These are phyloP conservation scores for Tragelaphus eurycerus DNA, from an alignment of 2,797 vertebrate genomes.

Conservation along the genomic window DNA sequence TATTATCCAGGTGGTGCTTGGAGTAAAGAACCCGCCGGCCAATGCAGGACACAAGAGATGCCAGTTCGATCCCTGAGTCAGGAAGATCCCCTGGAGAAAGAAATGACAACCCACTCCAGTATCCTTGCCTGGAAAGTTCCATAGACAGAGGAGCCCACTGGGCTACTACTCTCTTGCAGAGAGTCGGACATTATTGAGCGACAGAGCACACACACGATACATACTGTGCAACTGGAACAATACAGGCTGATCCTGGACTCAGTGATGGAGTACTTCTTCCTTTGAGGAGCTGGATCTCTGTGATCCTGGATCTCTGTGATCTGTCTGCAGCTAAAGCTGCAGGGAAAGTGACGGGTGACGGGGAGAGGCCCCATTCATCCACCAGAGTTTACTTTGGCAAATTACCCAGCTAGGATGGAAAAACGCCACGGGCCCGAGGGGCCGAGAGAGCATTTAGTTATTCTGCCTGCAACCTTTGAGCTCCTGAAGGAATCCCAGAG, in stretches of 20 bases:
- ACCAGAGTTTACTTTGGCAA: conserved; percentile 58
- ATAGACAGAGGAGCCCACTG: not conserved
- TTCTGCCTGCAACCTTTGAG: conserved; percentile 44
- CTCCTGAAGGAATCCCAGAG: conserved; percentile 30
- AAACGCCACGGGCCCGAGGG: not conserved
- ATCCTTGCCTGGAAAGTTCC: not conserved
- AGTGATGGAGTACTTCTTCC: not conserved
- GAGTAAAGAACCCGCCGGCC: not conserved
- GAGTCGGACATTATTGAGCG: not conserved
- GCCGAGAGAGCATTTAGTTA: not conserved
- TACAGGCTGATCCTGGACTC: not conserved
- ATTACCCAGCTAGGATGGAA: conserved; percentile 30
- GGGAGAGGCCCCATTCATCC: not conserved
- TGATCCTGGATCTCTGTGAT: not conserved
- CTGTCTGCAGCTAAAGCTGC: not conserved
- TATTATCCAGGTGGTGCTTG: not conserved
- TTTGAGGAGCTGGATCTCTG: no score
- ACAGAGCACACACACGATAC: not conserved
- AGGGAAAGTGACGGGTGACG: not conserved
- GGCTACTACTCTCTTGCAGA: not conserved
- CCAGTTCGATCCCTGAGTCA: not conserved
- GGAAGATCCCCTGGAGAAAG: not conserved
- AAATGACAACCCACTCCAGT: not conserved
- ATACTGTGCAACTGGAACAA: not conserved
- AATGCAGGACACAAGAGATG: not conserved